Conservation (phyloP, 1,140 invertebrate genomes). For the Dendrolimus punctatus region DNA sequence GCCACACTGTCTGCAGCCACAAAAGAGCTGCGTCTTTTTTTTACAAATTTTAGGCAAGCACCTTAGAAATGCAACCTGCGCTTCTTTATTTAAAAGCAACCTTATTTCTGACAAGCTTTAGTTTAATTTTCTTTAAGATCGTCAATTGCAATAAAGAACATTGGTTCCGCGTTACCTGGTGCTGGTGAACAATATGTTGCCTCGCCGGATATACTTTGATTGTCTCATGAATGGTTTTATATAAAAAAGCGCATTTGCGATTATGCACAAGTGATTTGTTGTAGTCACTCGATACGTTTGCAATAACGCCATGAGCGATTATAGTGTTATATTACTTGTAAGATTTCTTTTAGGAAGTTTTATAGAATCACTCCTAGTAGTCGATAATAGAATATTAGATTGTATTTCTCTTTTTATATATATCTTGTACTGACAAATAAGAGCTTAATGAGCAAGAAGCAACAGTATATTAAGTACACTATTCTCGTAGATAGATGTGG, state of each 20-base stretch:
- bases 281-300: conserved; percentile 43
- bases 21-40: conserved; percentile 42
- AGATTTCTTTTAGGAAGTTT: conserved; percentile 23
- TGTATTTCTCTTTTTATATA: neutral
- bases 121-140: conserved; percentile 23
- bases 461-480: neutral
- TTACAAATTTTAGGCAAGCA: conserved; percentile 34
- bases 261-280: conserved; percentile 68
- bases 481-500: neutral
- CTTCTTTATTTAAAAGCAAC: conserved; percentile 24
- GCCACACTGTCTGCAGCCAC: conserved; percentile 64
- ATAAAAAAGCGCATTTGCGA: conserved; percentile 64
- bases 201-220: conserved; percentile 58
- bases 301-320: conserved; percentile 39
- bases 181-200: conserved; percentile 43
- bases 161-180: conserved; percentile 44
- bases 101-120: conserved; percentile 24
- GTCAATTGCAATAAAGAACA: conserved; percentile 37
- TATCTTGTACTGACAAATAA: neutral
- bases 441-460: neutral
- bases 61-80: conserved; percentile 56
- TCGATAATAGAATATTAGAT: no score
- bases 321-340: conserved; percentile 53
- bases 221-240: conserved; percentile 36
- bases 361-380: conserved; percentile 1